Base-by-base conservation (phyloP, 1,140 invertebrate genomes). In the Bombus impatiens region DNA sequence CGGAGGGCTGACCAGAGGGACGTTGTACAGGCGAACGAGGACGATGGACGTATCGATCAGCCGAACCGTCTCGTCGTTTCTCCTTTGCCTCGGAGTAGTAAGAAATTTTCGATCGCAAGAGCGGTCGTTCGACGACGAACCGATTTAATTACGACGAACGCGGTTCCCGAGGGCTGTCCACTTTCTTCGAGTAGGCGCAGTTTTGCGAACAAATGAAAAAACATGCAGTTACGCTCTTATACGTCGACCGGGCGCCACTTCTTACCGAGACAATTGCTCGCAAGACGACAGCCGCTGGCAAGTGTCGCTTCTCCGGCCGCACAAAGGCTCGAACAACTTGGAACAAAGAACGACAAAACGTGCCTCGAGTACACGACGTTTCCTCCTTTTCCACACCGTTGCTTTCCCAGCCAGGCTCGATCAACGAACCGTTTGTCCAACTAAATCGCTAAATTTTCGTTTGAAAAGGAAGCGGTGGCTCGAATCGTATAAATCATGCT, bases 201-300 rank as follows among this genome's bases (percentile, higher is more conserved):
- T 67, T 71, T 81, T 3, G 15, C 57, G 65, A 82, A 67, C 47
- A 53, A 53, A 53, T 18, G 28, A 22, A 18, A 44, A 62, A 59
- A 47, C 83, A 40, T 42, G 53, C 37, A 25, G 70, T 32, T 32
- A 32, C 53, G 59, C 59, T 47, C 71, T 84, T 77, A 13, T 22
- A 74, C 65, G 62, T 78, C 68, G 87, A 87, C 82, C 72, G 81
- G 57, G 47, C 47, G 44, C 44, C 35, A 75, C 72, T 87, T 70
- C 78, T 90, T 85, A 74, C 44, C 44, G 84, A 87, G 71, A 90
- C 86, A 90, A 90, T 89, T 88, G 86, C 86, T 72, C 40, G 88
- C 77, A 86, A 90, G 89, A 89, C 80, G 89, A 90, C 86, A 86
- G 70, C 82, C 76, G 67, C 53, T 88, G 86, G 89, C 89, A 89